Evolutionary conservation across 2,797 vertebrate genomes (phyloP).

Genomic region (Chaunax sp.): DNA sequence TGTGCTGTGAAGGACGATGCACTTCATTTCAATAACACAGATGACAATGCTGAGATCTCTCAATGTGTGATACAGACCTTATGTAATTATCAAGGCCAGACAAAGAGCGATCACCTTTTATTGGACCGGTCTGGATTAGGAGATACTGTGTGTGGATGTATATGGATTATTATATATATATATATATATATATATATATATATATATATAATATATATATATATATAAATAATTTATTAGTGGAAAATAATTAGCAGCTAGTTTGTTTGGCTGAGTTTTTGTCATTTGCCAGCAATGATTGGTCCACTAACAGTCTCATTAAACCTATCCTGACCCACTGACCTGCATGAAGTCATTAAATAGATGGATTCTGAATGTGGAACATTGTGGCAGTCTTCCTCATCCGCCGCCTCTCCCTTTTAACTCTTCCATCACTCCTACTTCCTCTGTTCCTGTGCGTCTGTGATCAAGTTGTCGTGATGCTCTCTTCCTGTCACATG

Average conservation of each 20-base stretch:
- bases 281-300: conserved; percentile 34
- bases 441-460: conserved; percentile 22
- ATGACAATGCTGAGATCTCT: conserved; percentile 47
- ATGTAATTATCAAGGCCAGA: conserved; percentile 34
- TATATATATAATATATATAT: too few species aligned
- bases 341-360: conserved; percentile 22
- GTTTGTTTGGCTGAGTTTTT: conserved; percentile 32
- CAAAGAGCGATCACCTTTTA: conserved; percentile 43
- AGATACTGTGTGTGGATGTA: conserved; percentile 34
- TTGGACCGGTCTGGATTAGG: conserved; percentile 51
- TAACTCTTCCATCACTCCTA: conserved; percentile 30
- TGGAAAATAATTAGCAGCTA: too few species aligned
- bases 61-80: conserved; percentile 21
- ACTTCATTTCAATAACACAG: conserved; percentile 46
- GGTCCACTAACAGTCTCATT: conserved; percentile 33
- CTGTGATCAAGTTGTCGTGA: conserved; percentile 26
- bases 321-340: conserved; percentile 25
- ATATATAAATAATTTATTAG: too few species aligned
- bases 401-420: background rate
- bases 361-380: conserved; percentile 14
- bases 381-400: conserved; percentile 15
- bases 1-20: conserved; percentile 53
- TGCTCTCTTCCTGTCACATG: conserved; percentile 33
- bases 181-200: too few species aligned
- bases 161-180: conserved; percentile 27